Evolutionary conservation across 2,113 vertebrate genomes (phyloP).

Genomic region (Aptenodytes forsteri): DNA sequence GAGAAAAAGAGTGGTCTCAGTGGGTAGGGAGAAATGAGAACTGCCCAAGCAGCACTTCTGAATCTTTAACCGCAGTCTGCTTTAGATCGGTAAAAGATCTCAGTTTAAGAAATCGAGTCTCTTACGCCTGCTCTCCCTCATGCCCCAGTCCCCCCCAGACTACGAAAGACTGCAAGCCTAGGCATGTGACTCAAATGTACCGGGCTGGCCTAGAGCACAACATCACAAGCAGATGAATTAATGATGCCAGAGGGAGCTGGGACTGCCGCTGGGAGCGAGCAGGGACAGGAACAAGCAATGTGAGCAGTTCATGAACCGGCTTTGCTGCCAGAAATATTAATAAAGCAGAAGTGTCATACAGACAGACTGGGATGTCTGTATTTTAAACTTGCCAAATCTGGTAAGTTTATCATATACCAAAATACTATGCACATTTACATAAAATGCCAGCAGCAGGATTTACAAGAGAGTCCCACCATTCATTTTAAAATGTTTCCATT

Average conservation of each 20-base stretch:
- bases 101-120: not conserved
- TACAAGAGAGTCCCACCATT: not conserved
- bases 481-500: not conserved
- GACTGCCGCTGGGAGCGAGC: not conserved
- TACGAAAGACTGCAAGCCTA: not conserved
- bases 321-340: not conserved
- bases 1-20: not conserved
- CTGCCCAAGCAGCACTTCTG: not conserved
- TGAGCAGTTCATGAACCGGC: not conserved
- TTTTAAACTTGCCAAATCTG: not conserved
- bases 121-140: not conserved
- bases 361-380: not conserved
- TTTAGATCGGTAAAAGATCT: not conserved
- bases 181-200: not conserved
- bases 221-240: not conserved
- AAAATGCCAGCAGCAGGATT: not conserved
- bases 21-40: not conserved
- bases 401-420: not conserved
- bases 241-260: not conserved
- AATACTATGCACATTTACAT: not conserved
- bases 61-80: not conserved
- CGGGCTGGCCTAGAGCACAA: rapidly evolving
- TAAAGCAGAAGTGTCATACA: not conserved
- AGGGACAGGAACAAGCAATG: not conserved
- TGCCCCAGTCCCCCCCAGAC: rapidly evolving